Percentiles rank a stretch among this genome's conserved stretches.
Evolutionary conservation across 2,113 vertebrate species (phyloP).

Genomic region (Paradisaea rubra): DNA sequence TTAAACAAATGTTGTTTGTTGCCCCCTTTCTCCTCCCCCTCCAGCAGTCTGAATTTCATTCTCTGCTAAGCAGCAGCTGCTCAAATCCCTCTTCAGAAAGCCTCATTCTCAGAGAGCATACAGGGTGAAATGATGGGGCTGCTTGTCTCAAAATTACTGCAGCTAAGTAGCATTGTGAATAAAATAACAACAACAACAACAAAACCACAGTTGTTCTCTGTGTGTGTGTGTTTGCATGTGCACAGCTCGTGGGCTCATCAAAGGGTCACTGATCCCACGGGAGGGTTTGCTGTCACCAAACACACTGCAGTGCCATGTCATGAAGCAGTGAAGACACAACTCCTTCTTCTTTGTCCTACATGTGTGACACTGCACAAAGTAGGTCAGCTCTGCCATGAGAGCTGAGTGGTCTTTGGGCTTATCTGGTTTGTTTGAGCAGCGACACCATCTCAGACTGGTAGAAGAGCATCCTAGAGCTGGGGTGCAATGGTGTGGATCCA

Average conservation of each 20-base stretch:
- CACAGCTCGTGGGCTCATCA: not conserved
- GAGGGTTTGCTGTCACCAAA: not conserved
- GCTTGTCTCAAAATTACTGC: not conserved
- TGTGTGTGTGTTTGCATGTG: not conserved
- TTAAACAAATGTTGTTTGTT: slow-evolving; percentile 61
- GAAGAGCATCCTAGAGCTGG: not conserved
- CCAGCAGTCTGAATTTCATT: slow-evolving; percentile 27
- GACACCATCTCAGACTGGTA: too few species aligned
- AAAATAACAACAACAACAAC: not conserved
- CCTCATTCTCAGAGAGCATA: not conserved
- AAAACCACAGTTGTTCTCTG: not conserved
- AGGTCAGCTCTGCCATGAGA: not conserved
- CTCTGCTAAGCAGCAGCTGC: slow-evolving; percentile 58
- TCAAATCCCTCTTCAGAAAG: slow-evolving; percentile 41
- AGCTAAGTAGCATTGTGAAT: not conserved
- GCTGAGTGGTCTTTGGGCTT: not conserved
- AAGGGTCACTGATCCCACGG: not conserved
- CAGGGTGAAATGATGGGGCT: not conserved
- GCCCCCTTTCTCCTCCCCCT: not conserved
- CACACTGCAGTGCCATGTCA: not conserved
- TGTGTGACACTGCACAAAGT: not conserved
- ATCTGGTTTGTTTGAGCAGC: not conserved
- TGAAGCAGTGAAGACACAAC: not conserved
- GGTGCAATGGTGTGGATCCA: not conserved
- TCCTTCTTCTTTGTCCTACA: not conserved